Conservation (phyloP, 2,113 vertebrate genomes). For the Narcine bancroftii region DNA sequence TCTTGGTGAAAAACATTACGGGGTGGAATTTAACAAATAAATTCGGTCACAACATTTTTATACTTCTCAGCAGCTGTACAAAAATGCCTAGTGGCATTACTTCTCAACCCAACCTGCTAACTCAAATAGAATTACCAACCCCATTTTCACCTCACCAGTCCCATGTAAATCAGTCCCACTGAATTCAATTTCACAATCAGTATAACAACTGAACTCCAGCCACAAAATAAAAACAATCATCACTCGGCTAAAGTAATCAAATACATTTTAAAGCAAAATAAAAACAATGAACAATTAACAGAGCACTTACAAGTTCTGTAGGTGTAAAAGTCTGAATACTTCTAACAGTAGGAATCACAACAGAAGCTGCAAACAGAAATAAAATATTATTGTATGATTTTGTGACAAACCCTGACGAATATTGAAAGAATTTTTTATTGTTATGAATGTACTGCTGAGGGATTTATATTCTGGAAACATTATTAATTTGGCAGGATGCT, state of each 20-base stretch:
- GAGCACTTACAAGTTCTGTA: constrained; percentile 63
- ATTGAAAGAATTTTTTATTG: too few relatives aligned
- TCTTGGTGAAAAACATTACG: too few relatives aligned
- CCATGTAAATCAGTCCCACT: not conserved
- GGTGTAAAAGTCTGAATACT: constrained; percentile 57
- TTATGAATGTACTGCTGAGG: not conserved
- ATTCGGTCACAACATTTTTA: too few relatives aligned
- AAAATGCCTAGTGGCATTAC: too few relatives aligned
- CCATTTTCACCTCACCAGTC: not conserved
- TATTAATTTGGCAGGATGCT: too few relatives aligned
- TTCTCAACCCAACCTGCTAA: too few relatives aligned
- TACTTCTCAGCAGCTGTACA: too few relatives aligned
- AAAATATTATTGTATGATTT: not conserved
- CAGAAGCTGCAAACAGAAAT: constrained; percentile 48
- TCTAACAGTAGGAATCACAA: constrained; percentile 64
- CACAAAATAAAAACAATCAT: not conserved
- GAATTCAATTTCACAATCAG: not conserved
- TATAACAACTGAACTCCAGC: not conserved
- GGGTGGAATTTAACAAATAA: too few relatives aligned
- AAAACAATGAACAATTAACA: not conserved
- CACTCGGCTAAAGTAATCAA: not conserved
- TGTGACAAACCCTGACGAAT: too few relatives aligned
- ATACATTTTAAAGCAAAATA: not conserved
- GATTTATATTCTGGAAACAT: not conserved
- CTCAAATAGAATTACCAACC: too few relatives aligned